Base-by-base conservation (phyloP, 2,888 invertebrate species). In the Ischnura elegans region DNA sequence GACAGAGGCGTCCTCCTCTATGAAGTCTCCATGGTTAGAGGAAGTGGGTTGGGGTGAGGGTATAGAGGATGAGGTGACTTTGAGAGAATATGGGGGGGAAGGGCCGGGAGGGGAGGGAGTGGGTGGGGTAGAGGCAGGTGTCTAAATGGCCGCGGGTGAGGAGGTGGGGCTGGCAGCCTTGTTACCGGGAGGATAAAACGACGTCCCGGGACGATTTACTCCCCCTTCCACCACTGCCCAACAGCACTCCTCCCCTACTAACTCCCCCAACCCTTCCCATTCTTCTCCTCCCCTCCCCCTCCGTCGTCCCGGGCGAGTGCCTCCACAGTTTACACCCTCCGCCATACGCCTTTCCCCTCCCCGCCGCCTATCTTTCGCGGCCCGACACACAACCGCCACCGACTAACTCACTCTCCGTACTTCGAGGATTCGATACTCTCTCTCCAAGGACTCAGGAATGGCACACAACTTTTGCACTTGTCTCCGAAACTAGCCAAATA, bases 181-280 rank as follows among this genome's bases (percentile, higher is more conserved):
- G 90, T 90, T 90, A 90, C 90, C 55, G 90, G 13, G 51, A 66
- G 90, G 90, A 90, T 90, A 90, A 90, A 90, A 90, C 55, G 90
- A 90, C 90, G 90, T 90, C 90, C 90, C 66, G 61, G 61, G 61
- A 90, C 90, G 61, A 90, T 90, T 66, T 90, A 90, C 90, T 90
- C 90, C 90, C 90, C 55, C 55, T 55, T 66, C 66, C 76, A 13
- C 76, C 76, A 76, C 36, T 76, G 36, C 76, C 76, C 76, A 76
- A 76, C 36, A 25, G 16, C 76, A 29, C 25, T 16, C 76, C 25
- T 13, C 36, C 36, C 36, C 36, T 36, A 10, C n/a, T 16, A 3
- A 13, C 76, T 36, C 10, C 29, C 13, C 29, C 90, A 25, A n/a
- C 42, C 66, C 43, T 19, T 29, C 36, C 36, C 87, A 47, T 51